A percentile compares a stretch with the other conserved stretches of the same genome.
phyloP scores from a whole-genome alignment of 2,113 vertebrate genomes.

The Callionymus lyra region DNA sequence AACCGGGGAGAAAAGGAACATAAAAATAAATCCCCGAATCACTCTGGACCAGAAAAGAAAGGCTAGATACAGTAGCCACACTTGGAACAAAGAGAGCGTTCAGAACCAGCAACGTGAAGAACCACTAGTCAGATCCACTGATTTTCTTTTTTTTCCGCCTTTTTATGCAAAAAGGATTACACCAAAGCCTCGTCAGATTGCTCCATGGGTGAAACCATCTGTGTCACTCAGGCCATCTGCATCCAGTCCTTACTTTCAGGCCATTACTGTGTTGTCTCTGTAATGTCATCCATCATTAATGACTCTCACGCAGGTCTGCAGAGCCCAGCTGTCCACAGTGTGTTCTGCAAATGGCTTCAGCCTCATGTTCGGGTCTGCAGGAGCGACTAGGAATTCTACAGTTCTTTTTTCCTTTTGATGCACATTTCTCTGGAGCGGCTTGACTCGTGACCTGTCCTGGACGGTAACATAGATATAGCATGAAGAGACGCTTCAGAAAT shows the following conservation, averaged over 20 bases:
- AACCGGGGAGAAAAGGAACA: slow-evolving; percentile 21
- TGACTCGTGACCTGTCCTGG: slow-evolving; percentile 31
- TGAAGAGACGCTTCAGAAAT: slow-evolving; percentile 13
- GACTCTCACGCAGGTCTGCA: slow-evolving; percentile 31
- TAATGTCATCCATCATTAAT: slow-evolving; percentile 52
- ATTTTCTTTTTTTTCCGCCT: slow-evolving; percentile 31
- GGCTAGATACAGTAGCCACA: slow-evolving; percentile 61
- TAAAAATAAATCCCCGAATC: slow-evolving; percentile 33
- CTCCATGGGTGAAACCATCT: slow-evolving; percentile 60
- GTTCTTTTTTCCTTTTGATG: slow-evolving; percentile 19
- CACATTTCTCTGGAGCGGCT: too few species aligned
- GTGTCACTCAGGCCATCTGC: slow-evolving; percentile 47
- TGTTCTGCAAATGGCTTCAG: slow-evolving; percentile 32
- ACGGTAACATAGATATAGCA: slow-evolving; percentile 38
- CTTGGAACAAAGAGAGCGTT: slow-evolving; percentile 63
- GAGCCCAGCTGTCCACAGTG: slow-evolving; percentile 52
- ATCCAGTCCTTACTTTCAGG: slow-evolving; percentile 46
- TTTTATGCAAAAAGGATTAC: slow-evolving; percentile 61
- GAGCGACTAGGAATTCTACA: slow-evolving; percentile 20
- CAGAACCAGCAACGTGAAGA: slow-evolving; percentile 58
- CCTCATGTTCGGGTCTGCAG: slow-evolving; percentile 31
- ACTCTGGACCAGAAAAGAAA: slow-evolving; percentile 39
- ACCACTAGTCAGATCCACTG: slow-evolving; percentile 42
- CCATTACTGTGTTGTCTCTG: slow-evolving; percentile 44
- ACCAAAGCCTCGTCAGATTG: slow-evolving; percentile 55